phyloP scores from a whole-genome alignment of 2,113 vertebrate genomes.

The Malaclemys terrapin region DNA sequence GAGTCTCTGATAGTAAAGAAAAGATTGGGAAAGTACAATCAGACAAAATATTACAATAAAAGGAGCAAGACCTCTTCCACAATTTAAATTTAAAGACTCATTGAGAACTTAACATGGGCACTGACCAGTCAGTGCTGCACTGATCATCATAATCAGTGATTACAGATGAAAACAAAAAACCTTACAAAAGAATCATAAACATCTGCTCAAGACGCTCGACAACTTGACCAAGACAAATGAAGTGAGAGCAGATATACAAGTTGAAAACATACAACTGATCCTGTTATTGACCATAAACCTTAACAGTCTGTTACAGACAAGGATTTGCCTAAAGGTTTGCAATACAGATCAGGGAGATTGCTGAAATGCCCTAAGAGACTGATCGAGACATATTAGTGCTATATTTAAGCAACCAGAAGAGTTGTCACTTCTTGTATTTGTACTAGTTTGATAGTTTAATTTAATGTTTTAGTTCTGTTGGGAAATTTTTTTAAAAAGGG shows the following conservation, averaged over 20 bases:
- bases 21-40: too few relatives aligned
- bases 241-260: neutral
- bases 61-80: too few relatives aligned
- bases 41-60: too few relatives aligned
- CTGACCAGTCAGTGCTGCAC: neutral
- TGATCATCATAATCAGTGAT: neutral
- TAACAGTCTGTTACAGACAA: neutral
- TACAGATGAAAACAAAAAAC: neutral
- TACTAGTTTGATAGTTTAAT: neutral
- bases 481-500: neutral
- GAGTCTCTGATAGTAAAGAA: too few relatives aligned
- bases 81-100: neutral
- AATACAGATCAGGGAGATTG: neutral
- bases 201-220: neutral
- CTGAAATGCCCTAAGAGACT: neutral
- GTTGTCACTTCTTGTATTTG: neutral
- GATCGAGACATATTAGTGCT: neutral
- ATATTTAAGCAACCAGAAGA: neutral
- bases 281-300: neutral
- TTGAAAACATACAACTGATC: neutral
- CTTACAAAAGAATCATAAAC: neutral
- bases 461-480: neutral
- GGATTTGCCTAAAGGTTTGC: neutral
- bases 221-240: neutral
- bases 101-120: neutral